A percentile compares a stretch with the other conserved stretches of the same genome.
phyloP scores from a whole-genome alignment of 2,797 vertebrate species.

The Protosalanx chinensis region DNA sequence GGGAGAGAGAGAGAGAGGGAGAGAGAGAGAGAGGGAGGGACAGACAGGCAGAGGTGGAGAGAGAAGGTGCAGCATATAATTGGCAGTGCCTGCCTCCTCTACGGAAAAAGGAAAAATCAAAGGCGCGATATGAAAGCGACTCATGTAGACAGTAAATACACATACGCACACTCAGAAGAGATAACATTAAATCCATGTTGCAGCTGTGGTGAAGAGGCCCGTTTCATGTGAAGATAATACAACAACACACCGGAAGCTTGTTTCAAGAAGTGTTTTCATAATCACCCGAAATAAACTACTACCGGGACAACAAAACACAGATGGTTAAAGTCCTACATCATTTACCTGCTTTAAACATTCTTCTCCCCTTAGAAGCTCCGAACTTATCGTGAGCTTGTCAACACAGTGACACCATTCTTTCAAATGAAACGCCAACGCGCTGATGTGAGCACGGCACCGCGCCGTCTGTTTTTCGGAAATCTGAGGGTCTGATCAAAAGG shows the following conservation, averaged over 20 bases:
- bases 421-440: slow-evolving; percentile 75
- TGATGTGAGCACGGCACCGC: slow-evolving; percentile 71
- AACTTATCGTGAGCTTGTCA: slow-evolving; percentile 77
- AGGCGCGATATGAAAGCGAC: slow-evolving; percentile 63
- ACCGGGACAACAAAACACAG: slow-evolving; percentile 73
- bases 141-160: slow-evolving; percentile 68
- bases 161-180: slow-evolving; percentile 65
- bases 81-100: slow-evolving; percentile 53
- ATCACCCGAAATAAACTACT: slow-evolving; percentile 81
- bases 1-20: too few species aligned
- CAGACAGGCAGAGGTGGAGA: neutral
- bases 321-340: slow-evolving; percentile 76
- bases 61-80: slow-evolving; percentile 41
- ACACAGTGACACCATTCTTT: slow-evolving; percentile 81
- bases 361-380: slow-evolving; percentile 70
- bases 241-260: slow-evolving; percentile 75
- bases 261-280: slow-evolving; percentile 73
- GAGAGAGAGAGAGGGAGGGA: too few species aligned
- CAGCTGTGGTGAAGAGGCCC: slow-evolving; percentile 56
- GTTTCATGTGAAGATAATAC: slow-evolving; percentile 72
- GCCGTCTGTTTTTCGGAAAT: slow-evolving; percentile 71
- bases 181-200: slow-evolving; percentile 61
- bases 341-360: slow-evolving; percentile 77
- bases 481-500: slow-evolving; percentile 78
- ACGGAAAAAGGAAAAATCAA: slow-evolving; percentile 58